Evolutionary conservation across 2,888 invertebrate genomes (phyloP).

Genomic region (Andricus curvator): DNA sequence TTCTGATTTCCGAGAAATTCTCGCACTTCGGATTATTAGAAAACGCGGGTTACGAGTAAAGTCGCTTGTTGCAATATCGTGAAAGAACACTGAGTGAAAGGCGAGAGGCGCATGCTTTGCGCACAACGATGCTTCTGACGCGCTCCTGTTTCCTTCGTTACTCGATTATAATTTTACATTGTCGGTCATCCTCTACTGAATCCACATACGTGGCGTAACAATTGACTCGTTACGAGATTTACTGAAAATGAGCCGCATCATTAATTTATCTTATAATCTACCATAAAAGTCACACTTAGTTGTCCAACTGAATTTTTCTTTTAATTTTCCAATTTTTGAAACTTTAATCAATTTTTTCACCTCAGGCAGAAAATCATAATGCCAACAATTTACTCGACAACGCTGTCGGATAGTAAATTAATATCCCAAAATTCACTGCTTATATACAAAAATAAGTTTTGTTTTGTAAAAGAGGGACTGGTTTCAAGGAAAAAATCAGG

Average conservation of each 20-base stretch:
- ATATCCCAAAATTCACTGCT: no score
- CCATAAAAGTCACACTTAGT: not conserved
- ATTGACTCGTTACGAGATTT: constrained; percentile 1
- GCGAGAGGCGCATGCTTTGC: constrained; percentile 54
- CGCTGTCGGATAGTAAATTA: no score
- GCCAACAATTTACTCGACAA: no score
- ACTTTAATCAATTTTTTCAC: not conserved
- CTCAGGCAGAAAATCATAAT: not conserved
- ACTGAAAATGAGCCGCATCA: constrained; percentile 3
- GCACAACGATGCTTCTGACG: constrained; percentile 6
- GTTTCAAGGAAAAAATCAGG: no score
- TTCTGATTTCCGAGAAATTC: constrained; percentile 46
- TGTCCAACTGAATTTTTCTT: not conserved
- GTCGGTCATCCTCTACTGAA: constrained; percentile 17
- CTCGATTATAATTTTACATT: constrained; percentile 29
- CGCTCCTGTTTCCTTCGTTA: constrained; percentile 30
- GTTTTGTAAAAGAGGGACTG: no score
- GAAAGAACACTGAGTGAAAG: constrained; percentile 67
- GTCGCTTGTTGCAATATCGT: constrained; percentile 63
- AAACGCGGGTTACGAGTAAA: constrained; percentile 53
- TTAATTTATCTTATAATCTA: not conserved
- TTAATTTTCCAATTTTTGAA: not conserved
- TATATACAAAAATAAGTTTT: no score
- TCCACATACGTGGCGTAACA: constrained; percentile 8
- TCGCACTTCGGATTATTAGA: constrained; percentile 49